Evolutionary conservation across 2,113 vertebrate genomes (phyloP), one percentile per base, ranked within the genome.

Genomic region (Grammatotria lemairii): DNA sequence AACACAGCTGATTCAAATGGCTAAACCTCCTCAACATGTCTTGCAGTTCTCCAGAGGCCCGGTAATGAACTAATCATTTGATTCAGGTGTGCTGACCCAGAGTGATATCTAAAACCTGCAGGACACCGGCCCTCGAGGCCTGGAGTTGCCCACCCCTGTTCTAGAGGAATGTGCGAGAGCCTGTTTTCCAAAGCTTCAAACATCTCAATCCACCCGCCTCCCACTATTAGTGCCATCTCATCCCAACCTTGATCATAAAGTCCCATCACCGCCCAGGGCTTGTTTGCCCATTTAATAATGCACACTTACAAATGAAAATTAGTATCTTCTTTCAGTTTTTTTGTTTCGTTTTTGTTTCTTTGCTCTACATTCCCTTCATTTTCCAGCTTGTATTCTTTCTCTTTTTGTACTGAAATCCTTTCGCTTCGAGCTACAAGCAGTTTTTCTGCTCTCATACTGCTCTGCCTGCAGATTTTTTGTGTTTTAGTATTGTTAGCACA

Each of bases 231-330:
- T 21, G 73, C 21, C 78, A 82, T 73, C 84, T 82, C 86, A 90
- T 83, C 58, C 83, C 88, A 82, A 89, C 86, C 87, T 91, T 94
- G 90, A 95, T 95, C 91, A 90, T 92, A 70, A 91, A 86, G 90
- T 91, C 83, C 89, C 90, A 82, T 88, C 81, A 68, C 80, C 51
- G 8, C 83, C 82, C 49, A n/a, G 63, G 84, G 79, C 90, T 83
- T 47, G 38, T 58, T 86, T 80, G 82, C 88, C 85, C 17, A 78
- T 90, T 93, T 92, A 80, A 84, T 40, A 91, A 70, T 86, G 54
- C 89, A 84, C 54, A 12, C 78, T 78, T 58, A 85, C 57, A 81
- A 53, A 85, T 17, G 17, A 73, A 93, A 89, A 93, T 89, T 83
- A 90, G 85, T 79, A 28, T 85, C 83, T 70, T 83, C 85, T 83